Evolutionary conservation across 1,140 invertebrate species (phyloP), one percentile per base, ranked within the genome.

Genomic region (Caenorhabditis elegans): DNA sequence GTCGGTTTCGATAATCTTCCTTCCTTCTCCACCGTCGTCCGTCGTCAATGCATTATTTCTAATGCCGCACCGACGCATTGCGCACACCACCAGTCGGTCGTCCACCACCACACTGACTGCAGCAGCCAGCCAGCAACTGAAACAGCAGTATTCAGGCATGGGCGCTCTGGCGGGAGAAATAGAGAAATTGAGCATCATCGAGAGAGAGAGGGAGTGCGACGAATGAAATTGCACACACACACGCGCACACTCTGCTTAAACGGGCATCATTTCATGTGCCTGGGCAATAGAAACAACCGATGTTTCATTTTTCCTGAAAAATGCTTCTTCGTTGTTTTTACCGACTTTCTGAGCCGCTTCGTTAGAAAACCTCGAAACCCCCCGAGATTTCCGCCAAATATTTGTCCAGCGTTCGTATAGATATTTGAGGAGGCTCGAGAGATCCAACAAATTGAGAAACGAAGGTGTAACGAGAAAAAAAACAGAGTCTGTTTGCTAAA

Each of bases 31-130:
- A n/a, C n/a, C n/a, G n/a, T n/a, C n/a, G n/a, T n/a, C 76, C 5
- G 11, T 31, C 49, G 22, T 34, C 11, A 34, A 39, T 24, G 47
- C 34, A 49, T 53, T 39, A 46, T 34, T 39, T 49, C 77, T 49
- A 51, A 51, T 78, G 49, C 47, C 34, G 48, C 77, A 55, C 77
- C 76, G 48, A 36, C 43, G 76, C 76, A 77, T 48, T 77, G 48
- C 48, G 48, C 48, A 49, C 46, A 48, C 48, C 76, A 48, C 77
- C 49, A 49, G 19, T 39, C 26, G 22, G 5, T 28, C 49, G 17
- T 36, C 49, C 15, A 17, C 49, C 48, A 53, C 31, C 34, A 26
- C 77, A 48, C 47, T 26, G 22, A 6, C 43, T 49, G n/a, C 28
- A 13, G n/a, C 19, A 17, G 28, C 28, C 24, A 10, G 22, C 8